Conservation (phyloP, 2,888 invertebrate species). For the Scaptomyza tumidula region DNA sequence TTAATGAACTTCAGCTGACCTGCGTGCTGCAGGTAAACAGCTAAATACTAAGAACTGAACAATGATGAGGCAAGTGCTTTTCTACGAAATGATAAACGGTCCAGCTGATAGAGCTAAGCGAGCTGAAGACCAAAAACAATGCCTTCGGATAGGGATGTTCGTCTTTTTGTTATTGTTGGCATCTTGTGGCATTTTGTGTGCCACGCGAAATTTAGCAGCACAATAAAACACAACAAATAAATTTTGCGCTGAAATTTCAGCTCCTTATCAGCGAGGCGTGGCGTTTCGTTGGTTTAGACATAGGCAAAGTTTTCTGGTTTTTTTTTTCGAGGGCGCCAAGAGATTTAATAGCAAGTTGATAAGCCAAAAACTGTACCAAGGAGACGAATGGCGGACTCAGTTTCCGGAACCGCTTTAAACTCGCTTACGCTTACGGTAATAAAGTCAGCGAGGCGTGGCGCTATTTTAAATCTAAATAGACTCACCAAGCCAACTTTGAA, state of each 20-base stretch:
- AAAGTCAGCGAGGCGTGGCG: conserved; percentile 68
- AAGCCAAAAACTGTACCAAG: conserved; percentile 45
- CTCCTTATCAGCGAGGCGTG: conserved; percentile 71
- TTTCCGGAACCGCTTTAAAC: conserved; percentile 63
- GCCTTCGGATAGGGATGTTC: neutral
- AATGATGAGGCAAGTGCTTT: conserved; percentile 21
- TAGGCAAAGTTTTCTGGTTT: conserved; percentile 38
- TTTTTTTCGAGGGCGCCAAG: conserved; percentile 9
- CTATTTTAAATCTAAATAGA: conserved; percentile 77
- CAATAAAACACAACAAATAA: conserved; percentile 78
- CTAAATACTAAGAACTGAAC: conserved; percentile 27
- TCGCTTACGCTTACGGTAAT: conserved; percentile 70
- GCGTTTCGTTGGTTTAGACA: conserved; percentile 21
- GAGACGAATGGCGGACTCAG: neutral
- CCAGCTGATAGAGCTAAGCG: conserved; percentile 65
- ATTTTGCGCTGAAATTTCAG: conserved; percentile 68
- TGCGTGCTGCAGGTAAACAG: conserved; percentile 17
- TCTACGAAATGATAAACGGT: conserved; percentile 67
- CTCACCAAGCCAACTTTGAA: conserved; percentile 62
- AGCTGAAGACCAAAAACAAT: conserved; percentile 48
- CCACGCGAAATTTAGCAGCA: conserved; percentile 76
- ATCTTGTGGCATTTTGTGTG: conserved; percentile 47
- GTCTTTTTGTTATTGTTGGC: conserved; percentile 4
- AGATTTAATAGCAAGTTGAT: conserved; percentile 78
- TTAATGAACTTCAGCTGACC: conserved; percentile 67